Evolutionary conservation across 2,888 invertebrate genomes (phyloP).

Genomic region (Eristalinus sepulchralis): DNA sequence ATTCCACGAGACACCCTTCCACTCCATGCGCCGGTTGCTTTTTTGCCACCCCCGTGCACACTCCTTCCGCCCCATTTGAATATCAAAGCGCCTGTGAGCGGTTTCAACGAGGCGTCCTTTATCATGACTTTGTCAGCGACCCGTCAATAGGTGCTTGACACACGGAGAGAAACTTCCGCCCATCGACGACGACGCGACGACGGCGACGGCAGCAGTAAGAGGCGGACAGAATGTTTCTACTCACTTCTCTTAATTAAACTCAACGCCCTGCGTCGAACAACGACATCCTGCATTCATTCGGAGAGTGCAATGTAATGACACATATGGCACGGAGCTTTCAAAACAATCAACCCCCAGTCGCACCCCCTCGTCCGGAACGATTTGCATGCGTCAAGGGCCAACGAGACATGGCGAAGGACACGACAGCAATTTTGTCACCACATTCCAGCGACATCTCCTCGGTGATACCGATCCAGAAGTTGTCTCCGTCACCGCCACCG

Average conservation of each 20-base stretch:
- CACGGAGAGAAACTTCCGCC: slow-evolving; percentile 53
- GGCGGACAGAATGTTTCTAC: background rate
- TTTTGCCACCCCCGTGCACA: background rate
- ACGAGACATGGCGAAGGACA: background rate
- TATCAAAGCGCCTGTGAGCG: slow-evolving; percentile 31
- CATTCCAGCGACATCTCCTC: background rate
- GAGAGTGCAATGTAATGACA: slow-evolving; percentile 18
- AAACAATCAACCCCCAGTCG: background rate
- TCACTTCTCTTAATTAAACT: slow-evolving; percentile 45
- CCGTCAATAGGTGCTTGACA: slow-evolving; percentile 55
- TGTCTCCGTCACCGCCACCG: background rate
- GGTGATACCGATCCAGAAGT: background rate
- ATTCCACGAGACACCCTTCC: slow-evolving; percentile 28
- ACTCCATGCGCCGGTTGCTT: background rate
- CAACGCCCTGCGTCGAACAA: slow-evolving; percentile 18
- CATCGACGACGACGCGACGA: too few relatives aligned
- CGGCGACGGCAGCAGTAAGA: background rate
- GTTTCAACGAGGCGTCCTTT: slow-evolving; percentile 35
- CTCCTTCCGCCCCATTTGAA: slow-evolving; percentile 34
- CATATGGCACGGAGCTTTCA: background rate
- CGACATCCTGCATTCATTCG: slow-evolving; percentile 5
- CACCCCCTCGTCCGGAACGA: background rate
- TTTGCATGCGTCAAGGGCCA: slow-evolving; percentile 22
- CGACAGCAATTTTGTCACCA: background rate
- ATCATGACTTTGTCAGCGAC: slow-evolving; percentile 67